phyloP scores from a whole-genome alignment of 2,113 vertebrate genomes.

The Machaerirhynchus nigripectus region DNA sequence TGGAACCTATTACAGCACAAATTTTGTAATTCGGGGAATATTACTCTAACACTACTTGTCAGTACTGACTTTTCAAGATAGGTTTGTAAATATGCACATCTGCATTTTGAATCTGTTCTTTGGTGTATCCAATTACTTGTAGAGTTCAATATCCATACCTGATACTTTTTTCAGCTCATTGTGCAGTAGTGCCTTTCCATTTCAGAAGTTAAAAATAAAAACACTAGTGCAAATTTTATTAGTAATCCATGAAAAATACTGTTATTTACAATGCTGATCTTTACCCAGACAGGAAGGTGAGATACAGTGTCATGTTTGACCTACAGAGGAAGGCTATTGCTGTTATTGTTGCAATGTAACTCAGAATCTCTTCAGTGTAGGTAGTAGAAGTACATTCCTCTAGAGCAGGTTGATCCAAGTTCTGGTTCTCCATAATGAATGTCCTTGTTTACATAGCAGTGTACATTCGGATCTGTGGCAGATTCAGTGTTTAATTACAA shows the following conservation, averaged over 20 bases:
- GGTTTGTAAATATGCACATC: background rate
- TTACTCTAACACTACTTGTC: background rate
- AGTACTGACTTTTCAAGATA: background rate
- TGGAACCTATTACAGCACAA: background rate
- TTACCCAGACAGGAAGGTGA: background rate
- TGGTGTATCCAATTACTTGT: background rate
- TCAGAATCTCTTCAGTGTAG: background rate
- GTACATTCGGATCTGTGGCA: background rate
- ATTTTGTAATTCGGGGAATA: background rate
- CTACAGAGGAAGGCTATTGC: background rate
- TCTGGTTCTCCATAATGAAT: background rate
- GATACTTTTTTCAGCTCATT: background rate
- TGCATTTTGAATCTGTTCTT: background rate
- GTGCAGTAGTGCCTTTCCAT: background rate
- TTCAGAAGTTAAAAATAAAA: background rate
- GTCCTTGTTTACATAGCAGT: background rate
- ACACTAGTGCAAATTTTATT: background rate
- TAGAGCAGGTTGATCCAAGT: background rate
- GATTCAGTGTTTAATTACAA: background rate
- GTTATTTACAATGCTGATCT: background rate
- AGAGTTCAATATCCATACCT: background rate
- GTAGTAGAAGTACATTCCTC: background rate
- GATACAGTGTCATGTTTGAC: background rate
- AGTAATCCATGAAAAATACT: background rate
- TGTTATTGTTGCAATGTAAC: background rate